Evolutionary conservation across 2,113 vertebrate genomes (phyloP).

Genomic region (Anser cygnoides): DNA sequence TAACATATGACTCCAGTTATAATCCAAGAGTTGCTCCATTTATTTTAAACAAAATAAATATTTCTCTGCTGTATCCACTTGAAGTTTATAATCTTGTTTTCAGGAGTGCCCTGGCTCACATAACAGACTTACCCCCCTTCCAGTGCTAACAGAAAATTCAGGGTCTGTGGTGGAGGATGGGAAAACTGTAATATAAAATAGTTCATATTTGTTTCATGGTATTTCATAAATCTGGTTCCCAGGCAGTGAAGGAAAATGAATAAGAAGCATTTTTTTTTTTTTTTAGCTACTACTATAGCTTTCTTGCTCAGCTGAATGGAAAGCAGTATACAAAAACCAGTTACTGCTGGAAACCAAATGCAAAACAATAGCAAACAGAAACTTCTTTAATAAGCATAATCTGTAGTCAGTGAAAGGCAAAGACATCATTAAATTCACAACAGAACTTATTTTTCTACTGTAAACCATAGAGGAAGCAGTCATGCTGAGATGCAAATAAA

Average conservation of each 20-base stretch:
- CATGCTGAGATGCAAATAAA: conserved; percentile 17
- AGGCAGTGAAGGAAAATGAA: conserved; percentile 48
- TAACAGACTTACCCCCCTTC: conserved; percentile 19
- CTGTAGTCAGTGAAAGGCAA: conserved; percentile 34
- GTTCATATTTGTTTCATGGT: conserved; percentile 38
- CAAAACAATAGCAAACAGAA: conserved; percentile 47
- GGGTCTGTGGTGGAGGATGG: not conserved
- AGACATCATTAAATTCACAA: conserved; percentile 26
- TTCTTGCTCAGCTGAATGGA: conserved; percentile 23
- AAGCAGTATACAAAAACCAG: not conserved
- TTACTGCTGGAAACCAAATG: conserved; percentile 5
- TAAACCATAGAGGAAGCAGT: conserved; percentile 6
- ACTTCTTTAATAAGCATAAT: conserved; percentile 28
- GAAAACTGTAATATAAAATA: conserved; percentile 52
- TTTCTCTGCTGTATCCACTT: conserved; percentile 52
- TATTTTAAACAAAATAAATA: conserved; percentile 67
- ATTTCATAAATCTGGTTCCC: conserved; percentile 53
- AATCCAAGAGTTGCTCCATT: conserved; percentile 65
- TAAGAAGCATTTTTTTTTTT: not conserved
- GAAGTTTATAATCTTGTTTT: conserved; percentile 69
- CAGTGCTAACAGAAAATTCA: conserved; percentile 39
- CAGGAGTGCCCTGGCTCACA: conserved; percentile 23
- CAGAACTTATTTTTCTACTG: conserved; percentile 25
- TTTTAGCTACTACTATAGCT: not conserved
- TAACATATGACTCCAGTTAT: conserved; percentile 58